Evolutionary conservation across 2,888 invertebrate species (phyloP).

Genomic region (Agrotis clavis): DNA sequence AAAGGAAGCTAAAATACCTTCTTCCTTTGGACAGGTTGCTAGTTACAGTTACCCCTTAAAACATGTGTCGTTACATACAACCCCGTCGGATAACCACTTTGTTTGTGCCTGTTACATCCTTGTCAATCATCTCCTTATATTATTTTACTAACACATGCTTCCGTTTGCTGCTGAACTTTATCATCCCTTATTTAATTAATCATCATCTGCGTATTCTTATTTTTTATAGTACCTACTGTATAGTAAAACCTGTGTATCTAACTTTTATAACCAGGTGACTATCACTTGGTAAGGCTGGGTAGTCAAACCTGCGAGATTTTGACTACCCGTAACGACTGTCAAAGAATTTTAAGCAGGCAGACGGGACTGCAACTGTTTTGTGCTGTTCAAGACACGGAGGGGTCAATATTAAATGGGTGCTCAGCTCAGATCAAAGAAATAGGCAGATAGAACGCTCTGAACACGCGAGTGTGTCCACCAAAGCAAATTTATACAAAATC

Average conservation of each 20-base stretch:
- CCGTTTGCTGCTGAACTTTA: slow-evolving; percentile 38
- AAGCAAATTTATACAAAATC: no score
- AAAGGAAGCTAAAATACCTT: no score
- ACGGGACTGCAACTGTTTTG: no score
- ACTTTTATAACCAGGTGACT: background rate
- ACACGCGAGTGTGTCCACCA: no score
- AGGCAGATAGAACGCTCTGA: no score
- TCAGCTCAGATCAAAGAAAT: no score
- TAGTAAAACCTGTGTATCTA: background rate
- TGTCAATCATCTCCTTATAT: slow-evolving; percentile 58
- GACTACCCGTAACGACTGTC: background rate
- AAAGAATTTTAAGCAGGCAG: background rate
- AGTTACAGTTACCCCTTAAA: slow-evolving; percentile 32
- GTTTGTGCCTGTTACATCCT: slow-evolving; percentile 52
- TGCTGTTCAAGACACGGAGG: no score
- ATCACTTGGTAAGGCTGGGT: background rate
- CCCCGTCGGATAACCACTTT: slow-evolving; percentile 39
- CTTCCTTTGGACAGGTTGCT: slow-evolving; percentile 4
- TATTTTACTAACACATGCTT: slow-evolving; percentile 47
- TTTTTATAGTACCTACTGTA: no score
- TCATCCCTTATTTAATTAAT: background rate
- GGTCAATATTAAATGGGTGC: no score
- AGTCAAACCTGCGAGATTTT: background rate
- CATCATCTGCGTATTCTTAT: background rate
- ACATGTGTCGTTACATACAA: slow-evolving; percentile 35